Conservation (phyloP, 2,797 vertebrate genomes). For the Dallia pectoralis region DNA sequence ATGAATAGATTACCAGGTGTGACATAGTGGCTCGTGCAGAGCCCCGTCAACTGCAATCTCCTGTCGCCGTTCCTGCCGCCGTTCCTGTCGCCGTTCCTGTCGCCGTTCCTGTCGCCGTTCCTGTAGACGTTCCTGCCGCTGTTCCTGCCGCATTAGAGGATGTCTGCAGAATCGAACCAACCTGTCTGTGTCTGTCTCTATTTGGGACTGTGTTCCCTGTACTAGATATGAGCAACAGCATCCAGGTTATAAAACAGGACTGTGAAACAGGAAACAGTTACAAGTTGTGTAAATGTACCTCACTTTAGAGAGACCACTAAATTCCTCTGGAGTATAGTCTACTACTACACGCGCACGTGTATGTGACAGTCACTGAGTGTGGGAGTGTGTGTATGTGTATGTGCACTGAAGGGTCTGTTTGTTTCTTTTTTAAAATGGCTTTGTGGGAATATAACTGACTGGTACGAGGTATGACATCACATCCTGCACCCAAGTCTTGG, state of each 20-base stretch:
- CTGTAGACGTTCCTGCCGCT: conserved; percentile 31
- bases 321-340: conserved; percentile 20
- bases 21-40: conserved; percentile 30
- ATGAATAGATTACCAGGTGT: conserved; percentile 42
- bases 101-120: conserved; percentile 41
- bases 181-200: conserved; percentile 14
- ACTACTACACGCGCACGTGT: conserved; percentile 20
- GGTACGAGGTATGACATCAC: conserved; percentile 72
- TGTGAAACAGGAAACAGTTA: conserved; percentile 3
- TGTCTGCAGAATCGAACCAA: conserved; percentile 40
- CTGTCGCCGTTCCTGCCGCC: conserved; percentile 38
- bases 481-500: conserved; percentile 68
- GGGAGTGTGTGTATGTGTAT: conserved; percentile 12
- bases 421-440: conserved; percentile 74
- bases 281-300: conserved; percentile 10
- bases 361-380: conserved; percentile 32
- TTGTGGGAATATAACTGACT: conserved; percentile 75
- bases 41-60: conserved; percentile 24
- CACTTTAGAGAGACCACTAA: neutral
- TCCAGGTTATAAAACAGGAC: conserved; percentile 20
- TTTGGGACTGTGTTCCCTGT: neutral
- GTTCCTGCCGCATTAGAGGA: conserved; percentile 37
- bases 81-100: conserved; percentile 37
- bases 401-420: conserved; percentile 38
- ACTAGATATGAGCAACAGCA: neutral